Evolutionary conservation across 2,113 vertebrate genomes (phyloP), one percentile per base, ranked within the genome.

Genomic region (Ictidomys tridecemlineatus): DNA sequence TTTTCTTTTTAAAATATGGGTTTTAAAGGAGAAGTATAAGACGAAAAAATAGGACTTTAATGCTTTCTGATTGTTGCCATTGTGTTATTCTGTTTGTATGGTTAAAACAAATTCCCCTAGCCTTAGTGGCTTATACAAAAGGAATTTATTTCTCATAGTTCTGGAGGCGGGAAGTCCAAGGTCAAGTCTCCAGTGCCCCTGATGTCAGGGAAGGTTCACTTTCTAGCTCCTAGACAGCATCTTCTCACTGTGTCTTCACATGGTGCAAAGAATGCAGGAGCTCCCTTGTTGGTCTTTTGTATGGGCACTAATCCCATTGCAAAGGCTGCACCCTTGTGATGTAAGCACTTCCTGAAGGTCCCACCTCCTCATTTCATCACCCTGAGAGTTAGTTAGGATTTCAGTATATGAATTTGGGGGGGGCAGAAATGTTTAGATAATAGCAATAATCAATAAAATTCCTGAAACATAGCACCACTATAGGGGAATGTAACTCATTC

Each of bases 351-450:
- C 14, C 37, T 4, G 39, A 67, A n/a, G 22, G 22, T 30, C 24
- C 5, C 11, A 7, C 4, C 26, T 39, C 9, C 14, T 26, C 17
- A 70, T 34, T 20, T 28, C 65, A 20, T 39, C 58, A 20, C 42
- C 11, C 53, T 51, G 22, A 48, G 14, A n/a, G 22, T 22, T 5
- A n/a, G 22, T 22, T 5, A 39, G 48, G 37, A 20, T 76, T 51
- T 42, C 53, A 70, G 83, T 4, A 30, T 34, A 26, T n/a, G 13
- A 30, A 65, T 34, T 65, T 73, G 12, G 22, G 16, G 37, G 37
- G 6, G 1, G 2, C 10, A 20, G 17, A 82, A 14, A 1, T 2
- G 42, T 63, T 79, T n/a, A 39, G 30, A 22, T n/a, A 0, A 13
- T 4, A 42, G 28, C 24, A 79, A 18, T 37, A 26, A 24, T 13